phyloP scores from a whole-genome alignment of 2,113 vertebrate species.

The Chaetura pelagica region DNA sequence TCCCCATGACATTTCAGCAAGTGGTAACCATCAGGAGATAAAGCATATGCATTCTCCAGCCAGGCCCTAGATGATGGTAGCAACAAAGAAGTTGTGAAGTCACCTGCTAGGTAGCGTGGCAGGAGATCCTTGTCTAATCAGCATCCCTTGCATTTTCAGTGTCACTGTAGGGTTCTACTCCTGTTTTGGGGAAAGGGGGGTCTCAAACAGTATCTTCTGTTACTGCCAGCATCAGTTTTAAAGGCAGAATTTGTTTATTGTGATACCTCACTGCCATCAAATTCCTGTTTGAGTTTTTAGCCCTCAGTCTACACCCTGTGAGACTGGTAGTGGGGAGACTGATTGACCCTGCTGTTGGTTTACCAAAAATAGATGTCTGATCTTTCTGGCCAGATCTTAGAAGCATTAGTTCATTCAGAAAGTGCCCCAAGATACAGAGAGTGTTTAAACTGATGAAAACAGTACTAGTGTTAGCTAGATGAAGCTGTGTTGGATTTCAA shows the following conservation, averaged over 20 bases:
- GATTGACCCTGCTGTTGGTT: neutral
- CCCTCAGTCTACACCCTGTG: neutral
- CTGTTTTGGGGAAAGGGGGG: neutral
- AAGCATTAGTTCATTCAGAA: neutral
- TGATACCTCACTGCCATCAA: rapidly evolving
- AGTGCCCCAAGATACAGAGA: neutral
- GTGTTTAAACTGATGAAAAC: neutral
- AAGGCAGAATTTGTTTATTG: neutral
- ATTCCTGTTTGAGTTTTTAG: neutral
- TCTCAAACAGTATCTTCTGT: neutral
- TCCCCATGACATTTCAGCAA: neutral
- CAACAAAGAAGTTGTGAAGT: neutral
- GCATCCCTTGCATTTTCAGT: neutral
- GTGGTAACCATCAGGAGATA: neutral
- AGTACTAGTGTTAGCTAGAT: neutral
- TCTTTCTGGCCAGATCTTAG: neutral
- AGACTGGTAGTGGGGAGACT: neutral
- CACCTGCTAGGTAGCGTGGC: neutral
- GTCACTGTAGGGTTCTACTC: neutral
- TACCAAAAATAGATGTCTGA: neutral
- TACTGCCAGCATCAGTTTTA: neutral
- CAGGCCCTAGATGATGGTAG: neutral
- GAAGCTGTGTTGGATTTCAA: neutral
- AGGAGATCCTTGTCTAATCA: neutral
- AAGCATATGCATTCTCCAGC: neutral